Evolutionary conservation across 2,888 invertebrate genomes (phyloP).

Genomic region (Geophilus truncorum): DNA sequence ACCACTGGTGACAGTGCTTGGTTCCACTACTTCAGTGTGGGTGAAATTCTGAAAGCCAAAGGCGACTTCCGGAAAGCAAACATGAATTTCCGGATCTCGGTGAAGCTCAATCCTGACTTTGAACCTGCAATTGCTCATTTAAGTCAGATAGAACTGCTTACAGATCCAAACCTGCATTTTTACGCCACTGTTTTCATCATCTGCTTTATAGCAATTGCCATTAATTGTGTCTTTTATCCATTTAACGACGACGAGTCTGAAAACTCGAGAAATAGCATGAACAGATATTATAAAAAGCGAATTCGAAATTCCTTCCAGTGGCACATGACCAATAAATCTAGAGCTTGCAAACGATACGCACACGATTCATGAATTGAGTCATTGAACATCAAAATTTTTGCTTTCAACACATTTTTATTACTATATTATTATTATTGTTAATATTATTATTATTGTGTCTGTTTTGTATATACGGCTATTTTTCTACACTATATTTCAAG

Average conservation of each 20-base stretch:
- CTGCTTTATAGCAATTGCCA: constrained; percentile 69
- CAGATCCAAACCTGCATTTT: constrained; percentile 73
- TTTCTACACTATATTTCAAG: neutral
- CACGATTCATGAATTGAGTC: neutral
- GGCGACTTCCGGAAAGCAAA: constrained; percentile 84
- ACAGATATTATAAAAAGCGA: neutral
- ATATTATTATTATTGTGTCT: neutral
- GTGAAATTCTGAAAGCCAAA: constrained; percentile 85
- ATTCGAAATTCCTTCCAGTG: neutral
- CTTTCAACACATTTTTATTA: neutral
- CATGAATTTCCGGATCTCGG: constrained; percentile 71
- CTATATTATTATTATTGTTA: neutral
- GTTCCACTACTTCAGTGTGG: constrained; percentile 87
- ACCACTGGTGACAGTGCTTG: constrained; percentile 74
- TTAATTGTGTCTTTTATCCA: constrained; percentile 75
- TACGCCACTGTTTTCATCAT: constrained; percentile 83
- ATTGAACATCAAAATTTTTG: neutral
- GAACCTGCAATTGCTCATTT: constrained; percentile 73
- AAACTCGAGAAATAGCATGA: neutral
- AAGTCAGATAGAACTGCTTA: constrained; percentile 74
- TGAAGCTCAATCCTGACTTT: constrained; percentile 79
- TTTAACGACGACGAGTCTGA: neutral
- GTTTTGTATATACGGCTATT: neutral
- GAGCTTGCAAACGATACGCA: neutral
- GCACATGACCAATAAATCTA: neutral